Percentiles rank a stretch among this genome's conserved stretches.
Conservation (phyloP, 64 coral and sea anemone genomes). For the Pocillopora damicornis region DNA sequence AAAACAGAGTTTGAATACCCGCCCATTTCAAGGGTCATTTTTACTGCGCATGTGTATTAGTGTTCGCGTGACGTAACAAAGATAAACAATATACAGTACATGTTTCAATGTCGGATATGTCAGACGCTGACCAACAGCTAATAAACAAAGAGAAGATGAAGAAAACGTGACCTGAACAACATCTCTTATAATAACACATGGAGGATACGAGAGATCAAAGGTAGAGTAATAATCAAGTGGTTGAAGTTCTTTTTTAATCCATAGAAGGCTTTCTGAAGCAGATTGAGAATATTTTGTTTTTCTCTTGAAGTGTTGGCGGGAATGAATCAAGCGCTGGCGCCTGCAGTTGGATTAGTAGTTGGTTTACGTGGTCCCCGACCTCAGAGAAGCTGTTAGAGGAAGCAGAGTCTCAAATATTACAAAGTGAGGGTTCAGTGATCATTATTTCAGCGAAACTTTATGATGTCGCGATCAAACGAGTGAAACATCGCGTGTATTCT, state of each 20-base stretch:
- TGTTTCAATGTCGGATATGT: neutral
- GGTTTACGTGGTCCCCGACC: slow-evolving; percentile 75
- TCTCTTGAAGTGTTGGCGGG: neutral
- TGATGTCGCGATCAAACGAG: no score
- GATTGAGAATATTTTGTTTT: neutral
- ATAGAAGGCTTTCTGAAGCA: neutral
- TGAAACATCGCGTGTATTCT: no score
- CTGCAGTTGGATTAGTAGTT: slow-evolving; percentile 11
- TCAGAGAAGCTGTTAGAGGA: slow-evolving; percentile 56
- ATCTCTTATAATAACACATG: neutral
- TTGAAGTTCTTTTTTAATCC: neutral
- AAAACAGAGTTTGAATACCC: no score
- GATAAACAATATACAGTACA: neutral
- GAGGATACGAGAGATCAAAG: neutral
- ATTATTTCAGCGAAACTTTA: no score
- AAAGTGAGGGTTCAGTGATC: slow-evolving; percentile 24
- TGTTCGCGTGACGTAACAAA: slow-evolving; percentile 27
- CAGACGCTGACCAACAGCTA: neutral
- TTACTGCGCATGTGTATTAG: no score
- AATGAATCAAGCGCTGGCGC: neutral
- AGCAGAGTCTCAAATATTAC: slow-evolving; percentile 63
- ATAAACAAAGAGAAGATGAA: neutral
- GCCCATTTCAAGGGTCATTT: no score
- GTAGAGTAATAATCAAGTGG: neutral
- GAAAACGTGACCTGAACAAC: neutral